phyloP scores from a whole-genome alignment of 2,113 vertebrate species.

The Thalassarche chlororhynchos region DNA sequence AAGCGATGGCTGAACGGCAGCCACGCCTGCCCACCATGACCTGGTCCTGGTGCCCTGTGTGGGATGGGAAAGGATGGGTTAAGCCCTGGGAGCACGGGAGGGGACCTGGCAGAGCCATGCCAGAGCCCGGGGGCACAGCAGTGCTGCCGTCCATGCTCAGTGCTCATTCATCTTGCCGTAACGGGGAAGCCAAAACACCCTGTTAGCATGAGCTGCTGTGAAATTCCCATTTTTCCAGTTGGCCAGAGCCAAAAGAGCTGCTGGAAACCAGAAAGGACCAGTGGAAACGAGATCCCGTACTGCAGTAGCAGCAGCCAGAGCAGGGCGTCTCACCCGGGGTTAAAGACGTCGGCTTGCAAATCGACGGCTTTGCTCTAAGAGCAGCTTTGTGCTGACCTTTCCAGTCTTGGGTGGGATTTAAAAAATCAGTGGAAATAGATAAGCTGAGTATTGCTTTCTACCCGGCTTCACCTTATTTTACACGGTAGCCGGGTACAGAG shows the following conservation, averaged over 20 bases:
- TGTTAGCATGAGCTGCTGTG: background rate
- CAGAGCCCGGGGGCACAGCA: background rate
- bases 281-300: background rate
- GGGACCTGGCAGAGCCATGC: background rate
- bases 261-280: background rate
- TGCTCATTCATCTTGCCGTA: rapidly evolving
- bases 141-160: rapidly evolving
- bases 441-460: background rate
- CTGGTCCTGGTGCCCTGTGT: background rate
- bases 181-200: background rate
- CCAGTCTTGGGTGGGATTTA: background rate
- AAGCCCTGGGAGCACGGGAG: background rate
- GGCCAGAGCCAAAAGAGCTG: background rate
- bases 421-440: background rate
- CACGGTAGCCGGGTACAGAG: background rate
- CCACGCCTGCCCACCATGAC: background rate
- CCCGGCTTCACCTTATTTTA: background rate
- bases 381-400: background rate
- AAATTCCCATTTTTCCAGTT: background rate
- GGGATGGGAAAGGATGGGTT: background rate
- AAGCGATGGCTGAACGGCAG: background rate
- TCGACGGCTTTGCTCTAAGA: background rate
- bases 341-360: background rate
- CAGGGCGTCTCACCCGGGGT: background rate
- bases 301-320: background rate